Evolutionary conservation across 30 jellyfish, hydroid and myxozoan species (phyloP), one percentile per base, ranked within the genome.

Genomic region (Hydra vulgaris): DNA sequence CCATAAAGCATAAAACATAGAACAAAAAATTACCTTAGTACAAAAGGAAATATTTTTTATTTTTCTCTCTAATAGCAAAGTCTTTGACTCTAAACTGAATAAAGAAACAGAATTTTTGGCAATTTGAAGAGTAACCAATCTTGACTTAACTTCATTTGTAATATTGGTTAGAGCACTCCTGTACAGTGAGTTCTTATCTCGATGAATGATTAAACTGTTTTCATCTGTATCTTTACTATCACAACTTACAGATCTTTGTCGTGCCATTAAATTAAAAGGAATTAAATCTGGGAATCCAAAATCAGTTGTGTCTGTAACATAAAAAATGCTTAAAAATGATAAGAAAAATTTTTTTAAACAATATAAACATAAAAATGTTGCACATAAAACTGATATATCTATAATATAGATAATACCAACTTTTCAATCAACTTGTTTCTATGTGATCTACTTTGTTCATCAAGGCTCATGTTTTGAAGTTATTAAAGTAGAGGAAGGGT

Each of bases 11-110:
- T n/a, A 73, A 21, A n/a, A 5, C 73, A 20, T 53, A 5, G 8
- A 8, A n/a, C 7, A 21, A 25, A 73, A 5, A 0, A 0, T 25
- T 75, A 92, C 98, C 95, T 92, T 92, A 7, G 96, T 92, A 74
- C 98, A 92, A 81, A 76, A 92, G 5, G 98, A 92, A 67, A 92
- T 92, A 17, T 84, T 95, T 56, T 94, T 75, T 15, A 92, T 92
- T 76, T 87, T 92, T 85, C 84, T 92, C 78, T 92, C 96, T 18
- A 92, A 53, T 12, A 87, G 84, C 68, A 92, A 80, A 80, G 86
- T 87, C 68, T 87, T 92, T 71, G 88, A 76, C 20, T 95, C 95
- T 61, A 89, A 85, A 84, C 95, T 92, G 83, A 92, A 92, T 7
- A 92, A 86, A 94, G 85, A 83, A 21, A 92, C 75, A 8, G 96